These are phyloP conservation scores for Abrostola triplasia DNA, from an alignment of 2,888 invertebrate species.

Conservation along the genomic window DNA sequence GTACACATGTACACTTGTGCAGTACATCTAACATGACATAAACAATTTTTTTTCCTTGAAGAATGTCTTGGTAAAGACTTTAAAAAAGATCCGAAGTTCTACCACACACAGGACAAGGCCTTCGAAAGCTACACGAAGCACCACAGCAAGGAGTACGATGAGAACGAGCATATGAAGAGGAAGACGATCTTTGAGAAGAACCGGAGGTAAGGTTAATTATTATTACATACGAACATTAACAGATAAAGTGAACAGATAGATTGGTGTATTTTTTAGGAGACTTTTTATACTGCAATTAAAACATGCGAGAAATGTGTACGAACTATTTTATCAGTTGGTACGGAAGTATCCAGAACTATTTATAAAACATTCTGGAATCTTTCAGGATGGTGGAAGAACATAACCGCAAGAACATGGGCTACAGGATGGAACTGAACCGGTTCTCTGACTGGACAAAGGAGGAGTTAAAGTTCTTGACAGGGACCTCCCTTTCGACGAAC, in stretches of 20 bases:
- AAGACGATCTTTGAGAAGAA: slow-evolving; percentile 65
- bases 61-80: slow-evolving; percentile 29
- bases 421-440: slow-evolving; percentile 64
- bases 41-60: slow-evolving; percentile 7
- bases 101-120: slow-evolving; percentile 35
- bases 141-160: slow-evolving; percentile 60
- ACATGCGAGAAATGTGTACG: too few relatives aligned
- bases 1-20: too few relatives aligned
- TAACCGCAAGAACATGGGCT: slow-evolving; percentile 64
- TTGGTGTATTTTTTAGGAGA: too few relatives aligned
- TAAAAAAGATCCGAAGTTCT: slow-evolving; percentile 18
- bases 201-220: slow-evolving; percentile 59
- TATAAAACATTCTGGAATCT: background rate
- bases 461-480: slow-evolving; percentile 57
- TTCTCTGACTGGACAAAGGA: slow-evolving; percentile 65
- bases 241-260: too few relatives aligned
- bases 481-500: slow-evolving; percentile 44
- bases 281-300: too few relatives aligned
- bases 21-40: background rate
- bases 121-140: slow-evolving; percentile 59
- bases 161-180: slow-evolving; percentile 60
- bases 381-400: slow-evolving; percentile 61
- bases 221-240: background rate
- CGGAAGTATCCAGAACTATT: background rate
- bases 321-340: background rate